Conservation (phyloP, 2,888 invertebrate genomes). For the Eupithecia subfuscata region DNA sequence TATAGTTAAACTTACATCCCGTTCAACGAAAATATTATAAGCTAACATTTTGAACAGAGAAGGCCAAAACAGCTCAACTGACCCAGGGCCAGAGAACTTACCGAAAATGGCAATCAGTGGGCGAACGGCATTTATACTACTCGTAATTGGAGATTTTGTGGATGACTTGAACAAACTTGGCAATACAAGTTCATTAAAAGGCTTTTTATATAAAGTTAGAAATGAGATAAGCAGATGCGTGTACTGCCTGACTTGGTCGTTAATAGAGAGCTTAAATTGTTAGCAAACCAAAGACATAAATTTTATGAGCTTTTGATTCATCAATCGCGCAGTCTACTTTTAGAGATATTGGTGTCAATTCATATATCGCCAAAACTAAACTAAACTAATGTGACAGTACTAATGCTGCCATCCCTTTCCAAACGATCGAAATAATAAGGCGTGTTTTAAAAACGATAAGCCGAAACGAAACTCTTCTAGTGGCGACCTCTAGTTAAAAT, state of each 20-base stretch:
- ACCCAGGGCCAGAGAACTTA: constrained; percentile 62
- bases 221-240: constrained; percentile 8
- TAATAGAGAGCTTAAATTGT: not conserved
- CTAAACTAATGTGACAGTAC: too few relatives aligned
- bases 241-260: not conserved
- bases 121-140: constrained; percentile 73
- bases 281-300: not conserved
- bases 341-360: not conserved
- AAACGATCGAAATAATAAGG: too few relatives aligned
- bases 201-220: constrained; percentile 30
- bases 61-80: constrained; percentile 50
- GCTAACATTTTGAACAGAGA: constrained; percentile 35
- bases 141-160: constrained; percentile 61
- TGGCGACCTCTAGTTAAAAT: too few relatives aligned
- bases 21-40: constrained; percentile 10
- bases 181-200: constrained; percentile 56
- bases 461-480: too few relatives aligned
- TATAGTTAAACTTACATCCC: not conserved
- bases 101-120: constrained; percentile 70
- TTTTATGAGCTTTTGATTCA: not conserved
- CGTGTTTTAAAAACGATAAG: too few relatives aligned
- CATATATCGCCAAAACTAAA: too few relatives aligned
- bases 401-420: too few relatives aligned
- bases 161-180: constrained; percentile 68
- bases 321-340: not conserved